These are phyloP conservation scores for Bombus sylvicola DNA, from an alignment of 1,140 invertebrate species.

Conservation along the genomic window DNA sequence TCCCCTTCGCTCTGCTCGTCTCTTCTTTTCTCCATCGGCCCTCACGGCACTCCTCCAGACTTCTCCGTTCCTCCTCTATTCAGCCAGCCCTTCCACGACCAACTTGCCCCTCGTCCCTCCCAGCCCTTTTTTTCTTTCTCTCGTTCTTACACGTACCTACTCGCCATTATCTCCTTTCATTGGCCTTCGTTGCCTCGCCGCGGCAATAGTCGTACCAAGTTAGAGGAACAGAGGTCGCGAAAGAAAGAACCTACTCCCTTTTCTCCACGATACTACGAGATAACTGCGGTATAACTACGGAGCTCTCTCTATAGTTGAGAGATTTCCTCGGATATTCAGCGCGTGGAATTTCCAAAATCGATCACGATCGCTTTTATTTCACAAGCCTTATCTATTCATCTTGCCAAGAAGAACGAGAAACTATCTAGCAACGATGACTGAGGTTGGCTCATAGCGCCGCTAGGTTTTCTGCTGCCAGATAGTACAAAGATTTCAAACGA, in stretches of 20 bases:
- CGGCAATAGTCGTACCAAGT: constrained; percentile 51
- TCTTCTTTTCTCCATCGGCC: constrained; percentile 46
- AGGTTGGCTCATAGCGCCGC: neutral
- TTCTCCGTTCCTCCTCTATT: constrained; percentile 51
- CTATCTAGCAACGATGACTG: neutral
- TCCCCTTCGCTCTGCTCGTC: neutral
- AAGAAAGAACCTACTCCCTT: constrained; percentile 37
- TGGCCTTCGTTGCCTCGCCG: constrained; percentile 71
- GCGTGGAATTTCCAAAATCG: constrained; percentile 46
- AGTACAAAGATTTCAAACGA: neutral
- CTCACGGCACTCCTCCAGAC: constrained; percentile 19
- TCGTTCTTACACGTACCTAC: constrained; percentile 65
- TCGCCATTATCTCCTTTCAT: constrained; percentile 74
- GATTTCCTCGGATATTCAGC: constrained; percentile 35
- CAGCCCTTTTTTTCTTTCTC: constrained; percentile 59
- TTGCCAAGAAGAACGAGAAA: neutral
- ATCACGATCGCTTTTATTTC: constrained; percentile 20
- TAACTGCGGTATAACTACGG: constrained; percentile 45
- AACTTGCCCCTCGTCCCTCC: constrained; percentile 16
- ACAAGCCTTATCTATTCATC: neutral
- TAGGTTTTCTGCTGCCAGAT: neutral
- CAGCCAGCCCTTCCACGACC: constrained; percentile 45
- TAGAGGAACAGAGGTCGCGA: neutral
- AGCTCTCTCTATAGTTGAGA: neutral
- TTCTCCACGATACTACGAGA: constrained; percentile 28